Evolutionary conservation across 2,797 vertebrate species (phyloP).

Genomic region (Argyrosomus regius): DNA sequence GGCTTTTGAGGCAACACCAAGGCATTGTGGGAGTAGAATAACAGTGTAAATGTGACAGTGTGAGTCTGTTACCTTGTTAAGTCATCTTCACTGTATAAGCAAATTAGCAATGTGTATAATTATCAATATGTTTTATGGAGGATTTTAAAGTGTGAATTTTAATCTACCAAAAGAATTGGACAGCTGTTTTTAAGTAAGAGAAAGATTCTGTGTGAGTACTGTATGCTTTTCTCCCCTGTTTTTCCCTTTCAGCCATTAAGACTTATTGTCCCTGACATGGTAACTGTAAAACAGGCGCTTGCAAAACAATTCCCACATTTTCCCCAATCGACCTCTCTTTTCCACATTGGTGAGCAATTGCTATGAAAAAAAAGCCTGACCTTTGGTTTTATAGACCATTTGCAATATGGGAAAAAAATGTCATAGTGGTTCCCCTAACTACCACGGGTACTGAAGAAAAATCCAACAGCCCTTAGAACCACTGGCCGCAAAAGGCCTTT

Average conservation of each 20-base stretch:
- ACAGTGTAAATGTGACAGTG: background rate
- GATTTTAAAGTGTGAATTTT: constrained; percentile 12
- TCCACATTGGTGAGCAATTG: constrained; percentile 69
- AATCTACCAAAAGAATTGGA: background rate
- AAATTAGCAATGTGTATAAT: constrained; percentile 18
- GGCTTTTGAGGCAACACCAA: background rate
- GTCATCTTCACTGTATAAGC: background rate
- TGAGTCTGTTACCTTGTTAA: background rate
- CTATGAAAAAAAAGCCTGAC: constrained; percentile 67
- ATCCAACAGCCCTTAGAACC: constrained; percentile 41
- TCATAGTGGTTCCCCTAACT: constrained; percentile 60
- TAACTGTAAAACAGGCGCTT: constrained; percentile 65
- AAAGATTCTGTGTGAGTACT: background rate
- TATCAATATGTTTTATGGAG: background rate
- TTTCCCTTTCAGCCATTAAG: constrained; percentile 51
- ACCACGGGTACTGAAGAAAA: constrained; percentile 48
- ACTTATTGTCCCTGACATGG: constrained; percentile 70
- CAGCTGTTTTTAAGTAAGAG: background rate
- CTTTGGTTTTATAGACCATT: constrained; percentile 85
- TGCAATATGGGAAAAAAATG: constrained; percentile 62
- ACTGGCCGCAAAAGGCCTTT: constrained; percentile 21
- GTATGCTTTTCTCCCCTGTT: constrained; percentile 14
- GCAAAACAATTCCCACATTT: constrained; percentile 65
- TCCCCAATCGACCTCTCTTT: constrained; percentile 60
- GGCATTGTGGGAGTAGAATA: background rate